phyloP scores from a whole-genome alignment of 2,888 invertebrate species.

The Lepidocyrtoides sp. region DNA sequence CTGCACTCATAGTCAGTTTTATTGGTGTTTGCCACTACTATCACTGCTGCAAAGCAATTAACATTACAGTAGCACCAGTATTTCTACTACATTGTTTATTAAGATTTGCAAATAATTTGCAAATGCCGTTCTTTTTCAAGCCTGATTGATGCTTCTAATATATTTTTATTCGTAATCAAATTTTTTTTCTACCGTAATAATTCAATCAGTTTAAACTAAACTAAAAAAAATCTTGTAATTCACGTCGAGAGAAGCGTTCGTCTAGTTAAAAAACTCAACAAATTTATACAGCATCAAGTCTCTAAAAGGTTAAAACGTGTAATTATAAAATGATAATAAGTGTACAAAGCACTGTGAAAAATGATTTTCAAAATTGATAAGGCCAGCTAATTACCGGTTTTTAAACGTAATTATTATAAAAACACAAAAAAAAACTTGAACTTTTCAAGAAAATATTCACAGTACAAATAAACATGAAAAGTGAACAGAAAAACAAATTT shows the following conservation, averaged over 20 bases:
- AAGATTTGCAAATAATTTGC: slow-evolving; percentile 8
- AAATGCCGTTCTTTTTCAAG: neutral
- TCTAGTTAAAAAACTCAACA: slow-evolving; percentile 1
- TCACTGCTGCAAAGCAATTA: slow-evolving; percentile 1
- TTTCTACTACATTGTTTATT: neutral
- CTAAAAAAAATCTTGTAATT: neutral
- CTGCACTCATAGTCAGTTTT: too few relatives aligned
- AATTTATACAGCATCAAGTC: neutral
- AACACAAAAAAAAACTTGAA: slow-evolving; percentile 43
- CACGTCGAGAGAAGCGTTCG: neutral
- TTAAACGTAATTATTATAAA: slow-evolving; percentile 66
- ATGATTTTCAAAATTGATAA: slow-evolving; percentile 56
- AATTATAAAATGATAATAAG: neutral
- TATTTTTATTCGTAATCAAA: neutral
- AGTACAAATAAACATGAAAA: neutral
- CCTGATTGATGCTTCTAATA: neutral
- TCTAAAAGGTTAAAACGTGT: neutral
- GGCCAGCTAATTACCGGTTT: slow-evolving; percentile 70
- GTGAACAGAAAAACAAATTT: neutral
- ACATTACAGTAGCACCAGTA: neutral
- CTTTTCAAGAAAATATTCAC: slow-evolving; percentile 21
- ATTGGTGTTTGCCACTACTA: too few relatives aligned
- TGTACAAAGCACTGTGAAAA: slow-evolving; percentile 11
- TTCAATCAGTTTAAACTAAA: neutral
- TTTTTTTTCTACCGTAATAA: slow-evolving; percentile 18